phyloP scores from a whole-genome alignment of 2,888 invertebrate species.

The Morpho achilles region DNA sequence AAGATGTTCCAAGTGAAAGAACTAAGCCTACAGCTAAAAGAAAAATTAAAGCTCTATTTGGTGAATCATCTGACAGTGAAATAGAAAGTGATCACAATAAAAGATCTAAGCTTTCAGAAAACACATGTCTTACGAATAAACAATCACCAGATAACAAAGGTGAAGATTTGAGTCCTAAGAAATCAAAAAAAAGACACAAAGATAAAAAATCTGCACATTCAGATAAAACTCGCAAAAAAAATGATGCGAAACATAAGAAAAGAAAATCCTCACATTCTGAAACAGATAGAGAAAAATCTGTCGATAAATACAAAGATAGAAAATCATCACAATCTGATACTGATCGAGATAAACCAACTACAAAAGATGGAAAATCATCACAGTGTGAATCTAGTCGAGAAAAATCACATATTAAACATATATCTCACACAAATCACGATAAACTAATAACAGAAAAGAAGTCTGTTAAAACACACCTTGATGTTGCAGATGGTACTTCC shows the following conservation, averaged over 20 bases:
- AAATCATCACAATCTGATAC: conserved; percentile 20
- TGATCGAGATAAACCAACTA: conserved; percentile 12
- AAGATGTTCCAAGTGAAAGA: conserved; percentile 38
- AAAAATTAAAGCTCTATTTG: conserved; percentile 73
- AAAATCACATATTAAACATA: neutral
- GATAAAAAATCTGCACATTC: conserved; percentile 23
- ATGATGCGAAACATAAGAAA: conserved; percentile 27
- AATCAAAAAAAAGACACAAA: conserved; percentile 30
- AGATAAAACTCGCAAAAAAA: conserved; percentile 12
- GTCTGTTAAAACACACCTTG: neutral
- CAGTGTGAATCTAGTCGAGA: conserved; percentile 3
- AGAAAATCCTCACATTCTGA: conserved; percentile 17
- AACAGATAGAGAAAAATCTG: conserved; percentile 12
- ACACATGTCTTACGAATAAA: conserved; percentile 25
- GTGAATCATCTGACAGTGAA: conserved; percentile 72
- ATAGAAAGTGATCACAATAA: conserved; percentile 39
- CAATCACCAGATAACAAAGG: conserved; percentile 23
- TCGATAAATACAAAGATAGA: conserved; percentile 26
- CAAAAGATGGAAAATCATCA: conserved; percentile 32
- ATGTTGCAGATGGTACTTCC: conserved; percentile 11
- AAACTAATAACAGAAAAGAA: neutral
- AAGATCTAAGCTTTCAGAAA: conserved; percentile 38
- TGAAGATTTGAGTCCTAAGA: conserved; percentile 25
- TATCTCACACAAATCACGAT: neutral
- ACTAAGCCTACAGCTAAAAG: conserved; percentile 54